phyloP scores from a whole-genome alignment of 37 sponge, comb jelly and placozoan genomes.

The Petrosia ficiformis region DNA sequence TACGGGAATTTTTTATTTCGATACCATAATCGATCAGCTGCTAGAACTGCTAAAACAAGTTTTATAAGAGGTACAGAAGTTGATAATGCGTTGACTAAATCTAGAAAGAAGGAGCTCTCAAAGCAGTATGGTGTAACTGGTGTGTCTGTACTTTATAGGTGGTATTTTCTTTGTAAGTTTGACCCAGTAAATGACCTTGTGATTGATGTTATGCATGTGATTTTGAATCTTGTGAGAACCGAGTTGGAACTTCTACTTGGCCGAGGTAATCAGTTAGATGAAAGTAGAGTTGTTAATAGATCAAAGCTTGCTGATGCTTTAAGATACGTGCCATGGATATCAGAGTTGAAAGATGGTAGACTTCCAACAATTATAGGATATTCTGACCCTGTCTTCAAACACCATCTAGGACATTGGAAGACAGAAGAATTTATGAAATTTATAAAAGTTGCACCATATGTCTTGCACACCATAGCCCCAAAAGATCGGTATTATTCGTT shows the following conservation, averaged over 20 bases:
- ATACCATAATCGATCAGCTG: neutral
- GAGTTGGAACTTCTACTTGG: too few species aligned
- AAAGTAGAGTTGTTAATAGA: too few species aligned
- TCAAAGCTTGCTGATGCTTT: too few species aligned
- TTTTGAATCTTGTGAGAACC: too few species aligned
- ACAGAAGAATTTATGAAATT: constrained; percentile 45
- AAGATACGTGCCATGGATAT: neutral
- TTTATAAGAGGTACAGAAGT: neutral
- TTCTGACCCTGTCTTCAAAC: constrained; percentile 17
- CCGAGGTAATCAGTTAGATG: too few species aligned
- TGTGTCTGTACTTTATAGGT: constrained; percentile 10
- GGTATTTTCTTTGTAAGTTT: neutral
- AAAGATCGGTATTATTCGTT: too few species aligned
- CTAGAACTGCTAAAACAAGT: constrained; percentile 5
- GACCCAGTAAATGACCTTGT: constrained; percentile 16
- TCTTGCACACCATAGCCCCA: constrained; percentile 10
- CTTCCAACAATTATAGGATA: too few species aligned
- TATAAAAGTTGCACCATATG: constrained; percentile 32
- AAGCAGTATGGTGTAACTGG: constrained; percentile 25
- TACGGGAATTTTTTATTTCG: constrained; percentile 19
- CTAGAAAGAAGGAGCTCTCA: neutral
- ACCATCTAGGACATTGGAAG: constrained; percentile 35
- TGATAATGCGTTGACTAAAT: too few species aligned
- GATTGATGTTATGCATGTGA: constrained; percentile 27
- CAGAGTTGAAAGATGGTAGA: constrained; percentile 46